Evolutionary conservation across 2,888 invertebrate genomes (phyloP).

Genomic region (Oscheius myriophilus): DNA sequence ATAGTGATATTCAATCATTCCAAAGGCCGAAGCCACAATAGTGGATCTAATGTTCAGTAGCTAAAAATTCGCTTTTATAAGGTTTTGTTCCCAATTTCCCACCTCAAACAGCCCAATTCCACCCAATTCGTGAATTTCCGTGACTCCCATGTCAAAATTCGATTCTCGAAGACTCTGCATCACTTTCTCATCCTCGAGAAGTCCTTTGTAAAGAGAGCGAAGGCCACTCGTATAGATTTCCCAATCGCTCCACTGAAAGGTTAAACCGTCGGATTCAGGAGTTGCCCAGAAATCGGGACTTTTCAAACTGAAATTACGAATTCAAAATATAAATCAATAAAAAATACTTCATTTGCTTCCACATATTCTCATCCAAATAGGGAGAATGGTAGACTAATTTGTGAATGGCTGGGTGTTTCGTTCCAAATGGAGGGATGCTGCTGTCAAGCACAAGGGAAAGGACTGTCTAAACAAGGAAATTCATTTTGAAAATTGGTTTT

Average conservation of each 20-base stretch:
- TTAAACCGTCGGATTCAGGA: too few relatives aligned
- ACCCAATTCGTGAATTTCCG: slow-evolving; percentile 2
- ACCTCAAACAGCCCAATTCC: slow-evolving; percentile 11
- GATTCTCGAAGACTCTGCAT: background rate
- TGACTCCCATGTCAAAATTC: slow-evolving; percentile 12
- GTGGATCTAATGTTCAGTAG: background rate
- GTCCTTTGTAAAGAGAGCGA: background rate
- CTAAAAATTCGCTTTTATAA: background rate
- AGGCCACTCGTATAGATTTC: too few relatives aligned
- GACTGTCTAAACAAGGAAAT: slow-evolving; percentile 4
- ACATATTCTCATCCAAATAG: background rate
- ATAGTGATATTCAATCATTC: slow-evolving; percentile 12
- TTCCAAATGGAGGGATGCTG: slow-evolving; percentile 14
- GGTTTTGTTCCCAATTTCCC: background rate
- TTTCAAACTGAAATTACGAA: too few relatives aligned
- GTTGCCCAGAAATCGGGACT: too few relatives aligned
- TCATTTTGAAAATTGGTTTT: background rate
- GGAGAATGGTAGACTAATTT: slow-evolving; percentile 17
- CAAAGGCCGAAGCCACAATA: slow-evolving; percentile 9
- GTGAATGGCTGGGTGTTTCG: slow-evolving; percentile 10
- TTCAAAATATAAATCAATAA: too few relatives aligned
- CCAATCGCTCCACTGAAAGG: too few relatives aligned
- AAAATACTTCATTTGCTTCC: too few relatives aligned
- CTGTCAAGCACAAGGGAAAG: slow-evolving; percentile 12
- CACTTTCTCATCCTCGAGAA: slow-evolving; percentile 12